Evolutionary conservation across 2,888 invertebrate species (phyloP), one percentile per base, ranked within the genome.

Genomic region (Oasisia sp.): DNA sequence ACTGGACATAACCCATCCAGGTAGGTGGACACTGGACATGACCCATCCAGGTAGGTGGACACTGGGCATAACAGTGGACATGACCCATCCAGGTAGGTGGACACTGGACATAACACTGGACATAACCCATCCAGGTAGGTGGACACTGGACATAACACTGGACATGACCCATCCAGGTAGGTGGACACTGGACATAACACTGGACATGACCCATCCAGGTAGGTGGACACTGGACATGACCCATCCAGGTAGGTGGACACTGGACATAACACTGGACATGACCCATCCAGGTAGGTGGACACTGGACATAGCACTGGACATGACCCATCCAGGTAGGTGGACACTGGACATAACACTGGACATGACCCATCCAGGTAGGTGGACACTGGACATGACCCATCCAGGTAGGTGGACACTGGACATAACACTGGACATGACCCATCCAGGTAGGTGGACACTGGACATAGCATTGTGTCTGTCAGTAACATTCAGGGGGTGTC

Each of bases 11-110:
- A 38, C 38, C 38, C 38, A 38, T 38, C 38, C 38, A 38, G 38
- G 38, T 38, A 38, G 38, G 38, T 38, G 38, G 38, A 38, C 38
- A 38, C 38, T 38, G 38, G 38, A 38, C 98, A 0, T 98, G 98
- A 96, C 98, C 98, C 0, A 98, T 99, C 95, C 98, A 98, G 94
- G 98, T 98, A 96, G 97, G 97, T 97, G 97, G 38, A 38, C 38
- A 14, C 98, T 98, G 96, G 97, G 98, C 32, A 97, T 98, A 98
- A 96, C 98, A 11, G 3, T 45, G 45, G 38, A 38, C 38, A 0
- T 98, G 98, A 96, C 98, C 98, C 0, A 98, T 99, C 11, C 56
- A 56, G 56, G 56, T 56, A 56, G 19, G 56, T 14, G 56, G 11
- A 11, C 56, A 14, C 56, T 14, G 11, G 56, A 11, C 56, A 14